Conservation (phyloP, 2,888 invertebrate genomes). For the Drosophila percnosoma region DNA sequence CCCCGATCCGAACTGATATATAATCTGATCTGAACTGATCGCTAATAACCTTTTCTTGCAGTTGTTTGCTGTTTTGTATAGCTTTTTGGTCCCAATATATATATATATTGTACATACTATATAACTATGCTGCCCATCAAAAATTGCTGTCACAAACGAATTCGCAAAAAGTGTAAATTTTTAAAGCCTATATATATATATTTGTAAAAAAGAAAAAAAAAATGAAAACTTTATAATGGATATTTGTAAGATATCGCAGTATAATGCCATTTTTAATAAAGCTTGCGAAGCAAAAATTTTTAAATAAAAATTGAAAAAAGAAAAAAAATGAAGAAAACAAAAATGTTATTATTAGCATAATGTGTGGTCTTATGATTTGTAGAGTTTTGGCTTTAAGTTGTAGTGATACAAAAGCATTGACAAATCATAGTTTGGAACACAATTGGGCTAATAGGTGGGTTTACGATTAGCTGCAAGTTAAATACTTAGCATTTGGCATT, state of each 20-base stretch:
- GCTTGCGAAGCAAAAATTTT: constrained; percentile 69
- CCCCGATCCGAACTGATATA: background rate
- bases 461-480: background rate
- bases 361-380: constrained; percentile 21
- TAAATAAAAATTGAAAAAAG: constrained; percentile 13
- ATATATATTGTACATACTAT: constrained; percentile 35
- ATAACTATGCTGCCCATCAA: constrained; percentile 57
- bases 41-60: constrained; percentile 32
- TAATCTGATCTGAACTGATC: too few species aligned
- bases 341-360: background rate
- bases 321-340: constrained; percentile 6
- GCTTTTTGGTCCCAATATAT: constrained; percentile 46
- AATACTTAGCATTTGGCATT: constrained; percentile 3
- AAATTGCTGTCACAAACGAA: constrained; percentile 72
- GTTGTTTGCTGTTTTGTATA: constrained; percentile 64
- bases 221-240: constrained; percentile 32
- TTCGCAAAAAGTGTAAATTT: constrained; percentile 65
- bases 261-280: constrained; percentile 45
- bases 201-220: constrained; percentile 50
- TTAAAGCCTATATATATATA: constrained; percentile 52
- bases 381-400: constrained; percentile 2
- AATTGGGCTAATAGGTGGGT: constrained; percentile 20
- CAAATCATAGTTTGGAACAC: constrained; percentile 63
- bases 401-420: constrained; percentile 66
- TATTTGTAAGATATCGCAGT: constrained; percentile 55